Evolutionary conservation across 2,888 invertebrate genomes (phyloP).

Genomic region (Aporophyla nigra): DNA sequence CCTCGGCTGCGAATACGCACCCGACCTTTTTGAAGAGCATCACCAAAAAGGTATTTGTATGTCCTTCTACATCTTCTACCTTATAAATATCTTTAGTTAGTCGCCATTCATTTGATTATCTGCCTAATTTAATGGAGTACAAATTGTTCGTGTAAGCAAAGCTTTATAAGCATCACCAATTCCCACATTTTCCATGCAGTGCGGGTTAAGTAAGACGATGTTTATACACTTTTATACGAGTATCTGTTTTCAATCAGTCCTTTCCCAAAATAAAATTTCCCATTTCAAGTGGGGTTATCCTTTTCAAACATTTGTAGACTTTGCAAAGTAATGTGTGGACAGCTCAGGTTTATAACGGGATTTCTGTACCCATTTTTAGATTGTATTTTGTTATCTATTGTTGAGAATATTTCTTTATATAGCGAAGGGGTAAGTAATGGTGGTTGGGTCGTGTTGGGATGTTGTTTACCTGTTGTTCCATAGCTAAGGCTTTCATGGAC

Average conservation of each 20-base stretch:
- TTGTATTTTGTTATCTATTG: conserved; percentile 6
- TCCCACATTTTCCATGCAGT: neutral
- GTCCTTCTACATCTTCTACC: too few species aligned
- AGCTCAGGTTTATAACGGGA: conserved; percentile 7
- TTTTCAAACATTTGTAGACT: conserved; percentile 1
- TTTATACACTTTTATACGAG: conserved; percentile 5
- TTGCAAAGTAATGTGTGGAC: conserved; percentile 1
- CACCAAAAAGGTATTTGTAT: too few species aligned
- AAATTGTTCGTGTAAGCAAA: neutral
- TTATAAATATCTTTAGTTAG: too few species aligned
- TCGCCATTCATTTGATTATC: too few species aligned
- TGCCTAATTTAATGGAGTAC: neutral
- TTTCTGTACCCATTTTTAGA: conserved; percentile 21
- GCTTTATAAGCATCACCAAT: neutral
- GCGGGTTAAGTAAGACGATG: neutral
- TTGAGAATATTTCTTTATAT: neutral
- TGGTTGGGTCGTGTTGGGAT: neutral
- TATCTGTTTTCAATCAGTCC: conserved; percentile 22
- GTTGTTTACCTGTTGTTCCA: conserved; percentile 12
- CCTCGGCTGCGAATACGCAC: too few species aligned
- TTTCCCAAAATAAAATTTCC: conserved; percentile 26
- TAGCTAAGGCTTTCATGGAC: neutral
- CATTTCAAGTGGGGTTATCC: neutral
- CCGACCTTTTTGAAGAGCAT: too few species aligned
- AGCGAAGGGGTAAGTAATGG: neutral